Evolutionary conservation across 2,888 invertebrate species (phyloP).

Genomic region (Acleris holmiana): DNA sequence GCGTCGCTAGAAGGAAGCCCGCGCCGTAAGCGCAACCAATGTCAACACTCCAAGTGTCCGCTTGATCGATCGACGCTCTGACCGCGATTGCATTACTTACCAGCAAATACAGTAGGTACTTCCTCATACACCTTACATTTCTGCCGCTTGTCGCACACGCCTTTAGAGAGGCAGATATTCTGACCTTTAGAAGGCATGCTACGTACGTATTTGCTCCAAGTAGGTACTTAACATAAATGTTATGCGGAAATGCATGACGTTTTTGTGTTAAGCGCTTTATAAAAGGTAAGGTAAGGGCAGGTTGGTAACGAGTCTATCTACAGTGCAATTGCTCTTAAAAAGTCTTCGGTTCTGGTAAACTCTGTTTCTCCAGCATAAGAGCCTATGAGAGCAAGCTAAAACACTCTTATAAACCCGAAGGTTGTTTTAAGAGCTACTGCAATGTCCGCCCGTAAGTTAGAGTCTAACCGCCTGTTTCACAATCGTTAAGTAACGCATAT

Average conservation of each 20-base stretch:
- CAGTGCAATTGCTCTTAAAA: too few relatives aligned
- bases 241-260: conserved; percentile 10
- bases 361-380: too few relatives aligned
- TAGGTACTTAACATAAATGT: neutral
- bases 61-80: conserved; percentile 54
- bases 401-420: too few relatives aligned
- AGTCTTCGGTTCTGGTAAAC: too few relatives aligned
- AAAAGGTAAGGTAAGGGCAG: too few relatives aligned
- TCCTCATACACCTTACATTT: conserved; percentile 17
- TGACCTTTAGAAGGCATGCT: conserved; percentile 7
- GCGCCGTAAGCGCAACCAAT: conserved; percentile 63
- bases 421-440: too few relatives aligned
- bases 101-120: conserved; percentile 1
- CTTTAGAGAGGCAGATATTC: conserved; percentile 15
- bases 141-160: neutral
- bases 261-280: too few relatives aligned
- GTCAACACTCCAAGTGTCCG: conserved; percentile 56
- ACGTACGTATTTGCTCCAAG: neutral
- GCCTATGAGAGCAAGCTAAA: too few relatives aligned
- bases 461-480: too few relatives aligned
- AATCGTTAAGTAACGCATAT: too few relatives aligned
- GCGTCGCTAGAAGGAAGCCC: conserved; percentile 58
- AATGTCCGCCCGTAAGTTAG: too few relatives aligned
- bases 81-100: conserved; percentile 53
- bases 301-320: too few relatives aligned